Evolutionary conservation across 2,797 vertebrate species (phyloP), one percentile per base, ranked within the genome.

Genomic region (Xenopus petersii): DNA sequence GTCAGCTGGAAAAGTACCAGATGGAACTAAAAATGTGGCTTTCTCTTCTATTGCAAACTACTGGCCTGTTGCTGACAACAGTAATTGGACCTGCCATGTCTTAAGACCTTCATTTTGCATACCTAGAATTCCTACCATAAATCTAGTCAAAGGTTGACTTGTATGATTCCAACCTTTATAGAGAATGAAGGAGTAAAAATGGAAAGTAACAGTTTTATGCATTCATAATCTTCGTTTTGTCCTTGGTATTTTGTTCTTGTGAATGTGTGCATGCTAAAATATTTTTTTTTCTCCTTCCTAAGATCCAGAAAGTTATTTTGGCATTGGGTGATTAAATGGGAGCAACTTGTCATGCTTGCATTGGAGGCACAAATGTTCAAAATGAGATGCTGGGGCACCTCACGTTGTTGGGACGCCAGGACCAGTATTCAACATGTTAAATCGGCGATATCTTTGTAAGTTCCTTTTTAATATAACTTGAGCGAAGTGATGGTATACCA

Each of bases 281-380:
- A 9, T 30, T 68, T 81, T 46, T 64, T 36, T 16, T 48, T 56
- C 24, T 77, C 0, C 64, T 82, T 77, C 82, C 21, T 21, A 99
- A 60, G 97, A 99, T 99, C 83, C 98, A 99, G 80, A 99, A 99
- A 86, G 97, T 99, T 63, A 98, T 99, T 84, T 84, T 99, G 86
- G 96, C 97, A 71, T 90, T 99, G 79, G 98, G 98, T 75, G 97
- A 99, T 82, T 98, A 99, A 85, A 97, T 99, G 96, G 97, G 96
- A 70, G 95, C 98, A 69, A 93, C 94, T 4, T 99, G 98, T 83
- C 95, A 99, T 56, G 97, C 96, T 67, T 99, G 97, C 73, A 98
- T 99, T 65, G 97, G 97, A 26, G 96, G 97, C 21, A 99, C 95
- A 12, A 97, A 96, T 68, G 93, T 98, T 78, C 93, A 95, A 73